These are phyloP conservation scores for Cecropterus lyciades DNA, from an alignment of 1,140 invertebrate genomes.

Conservation along the genomic window DNA sequence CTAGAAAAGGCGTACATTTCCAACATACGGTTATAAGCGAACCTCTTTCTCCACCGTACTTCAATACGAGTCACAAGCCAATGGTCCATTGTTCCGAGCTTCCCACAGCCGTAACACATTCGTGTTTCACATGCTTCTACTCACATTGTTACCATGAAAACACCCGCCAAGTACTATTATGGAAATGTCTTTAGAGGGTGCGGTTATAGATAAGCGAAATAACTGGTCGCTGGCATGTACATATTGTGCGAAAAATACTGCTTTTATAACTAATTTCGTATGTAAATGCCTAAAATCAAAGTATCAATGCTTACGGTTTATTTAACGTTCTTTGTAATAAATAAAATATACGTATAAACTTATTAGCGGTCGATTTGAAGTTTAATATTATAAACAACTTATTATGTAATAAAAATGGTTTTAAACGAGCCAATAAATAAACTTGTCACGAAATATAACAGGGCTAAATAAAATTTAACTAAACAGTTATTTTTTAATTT, in stretches of 20 bases:
- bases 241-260: not conserved
- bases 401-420: too few relatives aligned
- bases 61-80: slow-evolving; percentile 42
- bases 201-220: slow-evolving; percentile 16
- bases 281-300: too few relatives aligned
- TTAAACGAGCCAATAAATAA: too few relatives aligned
- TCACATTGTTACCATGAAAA: slow-evolving; percentile 23
- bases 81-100: slow-evolving; percentile 53
- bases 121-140: slow-evolving; percentile 31
- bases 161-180: slow-evolving; percentile 15
- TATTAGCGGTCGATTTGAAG: too few relatives aligned
- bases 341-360: too few relatives aligned
- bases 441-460: too few relatives aligned
- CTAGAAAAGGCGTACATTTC: slow-evolving; percentile 10
- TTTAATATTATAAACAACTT: too few relatives aligned
- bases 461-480: too few relatives aligned
- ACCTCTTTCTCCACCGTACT: slow-evolving; percentile 27
- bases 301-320: too few relatives aligned
- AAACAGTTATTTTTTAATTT: slow-evolving; percentile 26
- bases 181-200: slow-evolving; percentile 12
- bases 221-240: not conserved
- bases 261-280: too few relatives aligned
- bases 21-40: slow-evolving; percentile 20
- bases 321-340: too few relatives aligned
- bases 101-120: slow-evolving; percentile 51